Evolutionary conservation across 2,797 vertebrate genomes (phyloP).

Genomic region (Sphenodon punctatus): DNA sequence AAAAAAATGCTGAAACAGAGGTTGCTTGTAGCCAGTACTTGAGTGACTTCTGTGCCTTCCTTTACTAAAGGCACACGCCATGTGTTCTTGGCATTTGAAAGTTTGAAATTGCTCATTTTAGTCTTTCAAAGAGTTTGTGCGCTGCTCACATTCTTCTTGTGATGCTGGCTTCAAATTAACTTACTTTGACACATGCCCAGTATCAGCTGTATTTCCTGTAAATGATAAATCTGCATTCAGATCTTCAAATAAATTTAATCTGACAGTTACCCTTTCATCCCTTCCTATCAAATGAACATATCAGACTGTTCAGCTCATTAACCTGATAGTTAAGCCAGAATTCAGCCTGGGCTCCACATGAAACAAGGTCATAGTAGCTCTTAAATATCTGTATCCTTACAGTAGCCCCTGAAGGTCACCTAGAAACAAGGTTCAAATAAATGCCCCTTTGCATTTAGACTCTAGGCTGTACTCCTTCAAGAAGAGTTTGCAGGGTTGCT

Average conservation of each 20-base stretch:
- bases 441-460: not conserved
- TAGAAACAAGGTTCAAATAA: not conserved
- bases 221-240: constrained; percentile 49
- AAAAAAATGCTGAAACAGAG: too few species aligned
- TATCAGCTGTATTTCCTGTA: constrained; percentile 45
- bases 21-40: too few species aligned
- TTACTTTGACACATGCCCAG: not conserved
- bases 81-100: not conserved
- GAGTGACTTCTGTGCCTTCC: too few species aligned
- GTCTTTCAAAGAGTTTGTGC: not conserved
- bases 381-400: not conserved
- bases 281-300: constrained; percentile 48
- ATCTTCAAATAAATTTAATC: constrained; percentile 53
- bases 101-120: not conserved
- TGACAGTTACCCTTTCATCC: constrained; percentile 61
- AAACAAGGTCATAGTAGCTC: constrained; percentile 10
- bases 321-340: constrained; percentile 41
- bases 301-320: constrained; percentile 58
- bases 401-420: not conserved
- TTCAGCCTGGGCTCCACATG: constrained; percentile 25
- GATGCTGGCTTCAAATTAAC: not conserved
- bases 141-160: not conserved
- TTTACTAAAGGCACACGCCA: too few species aligned
- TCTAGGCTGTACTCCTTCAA: not conserved
- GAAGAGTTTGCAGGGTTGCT: not conserved